phyloP scores from a whole-genome alignment of 2,888 invertebrate species.

The Tridacna crocea region DNA sequence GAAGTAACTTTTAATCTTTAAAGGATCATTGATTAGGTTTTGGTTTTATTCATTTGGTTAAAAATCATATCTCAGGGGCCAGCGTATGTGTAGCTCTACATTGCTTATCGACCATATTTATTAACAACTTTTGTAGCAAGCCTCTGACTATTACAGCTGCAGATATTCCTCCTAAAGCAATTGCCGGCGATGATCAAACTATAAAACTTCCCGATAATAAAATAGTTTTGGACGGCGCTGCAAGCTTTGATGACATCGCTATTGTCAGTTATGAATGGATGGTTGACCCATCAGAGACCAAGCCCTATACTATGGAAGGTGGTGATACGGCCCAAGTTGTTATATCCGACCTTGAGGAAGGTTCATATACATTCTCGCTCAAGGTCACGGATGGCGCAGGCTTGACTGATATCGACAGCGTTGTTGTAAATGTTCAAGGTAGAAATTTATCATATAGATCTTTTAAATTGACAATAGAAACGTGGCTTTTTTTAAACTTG shows the following conservation, averaged over 20 bases:
- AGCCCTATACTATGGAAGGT: slow-evolving; percentile 3
- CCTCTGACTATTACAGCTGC: slow-evolving; percentile 24
- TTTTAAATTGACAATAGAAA: too few relatives aligned
- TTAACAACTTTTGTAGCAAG: too few relatives aligned
- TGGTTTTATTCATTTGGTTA: too few relatives aligned
- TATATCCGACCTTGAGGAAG: slow-evolving; percentile 26
- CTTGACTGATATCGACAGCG: slow-evolving; percentile 39
- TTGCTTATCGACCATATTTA: too few relatives aligned
- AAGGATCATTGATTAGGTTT: too few relatives aligned
- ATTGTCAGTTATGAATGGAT: slow-evolving; percentile 48
- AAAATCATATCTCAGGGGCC: too few relatives aligned
- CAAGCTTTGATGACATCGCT: slow-evolving; percentile 34
- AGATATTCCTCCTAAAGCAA: slow-evolving; percentile 44
- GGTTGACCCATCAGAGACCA: slow-evolving; percentile 9
- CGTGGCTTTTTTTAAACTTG: too few relatives aligned
- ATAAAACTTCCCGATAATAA: slow-evolving; percentile 32
- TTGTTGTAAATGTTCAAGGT: slow-evolving; percentile 49
- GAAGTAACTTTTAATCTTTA: too few relatives aligned
- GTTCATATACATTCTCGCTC: slow-evolving; percentile 35
- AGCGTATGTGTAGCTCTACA: too few relatives aligned
- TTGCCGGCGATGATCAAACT: slow-evolving; percentile 40
- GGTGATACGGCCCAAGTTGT: neutral
- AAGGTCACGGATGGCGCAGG: slow-evolving; percentile 48
- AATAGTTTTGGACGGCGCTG: slow-evolving; percentile 32
- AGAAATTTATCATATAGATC: neutral